Evolutionary conservation across 1,140 invertebrate species (phyloP), one percentile per base, ranked within the genome.

Genomic region (Octopus sinensis): DNA sequence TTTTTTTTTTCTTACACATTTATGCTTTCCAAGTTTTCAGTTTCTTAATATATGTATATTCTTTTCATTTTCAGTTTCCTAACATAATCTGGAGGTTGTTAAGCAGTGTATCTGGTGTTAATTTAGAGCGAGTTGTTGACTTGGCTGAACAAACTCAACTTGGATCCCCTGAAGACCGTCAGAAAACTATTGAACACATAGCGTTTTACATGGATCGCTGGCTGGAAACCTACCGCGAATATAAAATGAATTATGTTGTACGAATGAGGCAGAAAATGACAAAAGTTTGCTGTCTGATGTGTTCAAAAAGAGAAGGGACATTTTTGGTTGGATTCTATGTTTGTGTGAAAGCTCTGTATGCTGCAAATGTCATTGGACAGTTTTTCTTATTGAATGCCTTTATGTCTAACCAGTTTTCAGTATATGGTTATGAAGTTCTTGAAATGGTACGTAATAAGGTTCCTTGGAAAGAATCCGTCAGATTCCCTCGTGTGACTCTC

Each of bases 61-160:
- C 30, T 73, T 23, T 97, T 84, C 92, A 97, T 85, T 99, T 98
- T 91, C 98, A 99, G 90, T 85, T 87, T n/a, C 89, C 89, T 4
- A 86, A 86, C 73, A 82, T 90, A 12, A 53, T 89, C 4, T 90
- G 89, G 89, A 84, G 86, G 51, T 87, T 88, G 86, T 82, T 89
- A 62, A 88, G 86, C 78, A 85, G 88, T 51, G 83, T 83, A 10
- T 87, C 86, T 4, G 88, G 87, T 54, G 76, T 90, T 51, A 88
- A 89, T 80, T 77, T 90, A 78, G 85, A 86, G 56, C 87, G 88
- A 43, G 84, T 90, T 9, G 94, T 97, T 91, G 92, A 92, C 62
- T 94, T 95, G 80, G 93, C 97, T 62, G 94, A 88, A 78, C 85
- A 86, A 79, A 85, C 87, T 0, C 87, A 89, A 77, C 80, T 86